These are phyloP conservation scores for Neosalanx taihuensis DNA, from an alignment of 2,797 vertebrate species.

Conservation along the genomic window DNA sequence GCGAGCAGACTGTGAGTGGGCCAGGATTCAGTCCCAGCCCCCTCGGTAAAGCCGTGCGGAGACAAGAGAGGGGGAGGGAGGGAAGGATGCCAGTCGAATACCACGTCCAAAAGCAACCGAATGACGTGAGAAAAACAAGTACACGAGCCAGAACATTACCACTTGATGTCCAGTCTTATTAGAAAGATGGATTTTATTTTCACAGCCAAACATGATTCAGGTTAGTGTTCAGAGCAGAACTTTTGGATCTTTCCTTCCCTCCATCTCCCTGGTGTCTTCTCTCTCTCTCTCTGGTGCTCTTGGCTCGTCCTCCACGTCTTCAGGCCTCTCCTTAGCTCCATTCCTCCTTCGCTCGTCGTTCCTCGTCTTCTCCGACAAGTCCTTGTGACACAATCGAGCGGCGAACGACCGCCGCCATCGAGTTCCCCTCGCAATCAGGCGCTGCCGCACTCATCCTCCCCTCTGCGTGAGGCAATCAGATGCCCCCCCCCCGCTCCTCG, in stretches of 20 bases:
- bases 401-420: background rate
- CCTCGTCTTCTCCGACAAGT: background rate
- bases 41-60: slow-evolving; percentile 28
- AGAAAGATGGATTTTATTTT: slow-evolving; percentile 22
- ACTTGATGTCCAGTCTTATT: slow-evolving; percentile 30
- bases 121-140: slow-evolving; percentile 27
- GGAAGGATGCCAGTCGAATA: slow-evolving; percentile 26
- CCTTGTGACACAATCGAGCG: background rate
- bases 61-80: slow-evolving; percentile 14
- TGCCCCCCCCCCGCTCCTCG: background rate
- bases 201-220: background rate
- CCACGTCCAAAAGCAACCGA: slow-evolving; percentile 28
- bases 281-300: background rate
- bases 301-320: background rate
- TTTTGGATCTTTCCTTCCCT: background rate
- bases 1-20: slow-evolving; percentile 63
- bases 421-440: slow-evolving; percentile 13
- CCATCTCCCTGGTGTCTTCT: background rate
- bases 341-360: background rate
- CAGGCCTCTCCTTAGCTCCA: background rate
- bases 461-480: background rate
- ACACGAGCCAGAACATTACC: slow-evolving; percentile 26
- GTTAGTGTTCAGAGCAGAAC: too few relatives aligned
- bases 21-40: slow-evolving; percentile 48
- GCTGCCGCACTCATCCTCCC: background rate